A percentile compares a stretch with the other conserved stretches of the same genome.
Conservation (phyloP, 2,888 invertebrate species). For the Lepidocyrtoides sp. region DNA sequence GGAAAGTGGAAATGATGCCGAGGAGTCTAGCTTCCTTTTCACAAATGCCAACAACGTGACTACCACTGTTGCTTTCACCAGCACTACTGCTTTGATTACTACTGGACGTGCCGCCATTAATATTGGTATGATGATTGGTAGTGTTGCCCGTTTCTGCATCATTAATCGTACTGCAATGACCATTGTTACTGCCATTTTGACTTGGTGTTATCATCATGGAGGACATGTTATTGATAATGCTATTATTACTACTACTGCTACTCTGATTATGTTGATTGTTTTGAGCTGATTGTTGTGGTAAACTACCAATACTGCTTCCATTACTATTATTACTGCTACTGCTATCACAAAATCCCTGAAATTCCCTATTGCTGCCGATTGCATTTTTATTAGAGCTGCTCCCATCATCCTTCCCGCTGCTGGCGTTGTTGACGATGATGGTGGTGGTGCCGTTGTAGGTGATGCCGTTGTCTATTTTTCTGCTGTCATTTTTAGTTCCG, state of each 20-base stretch:
- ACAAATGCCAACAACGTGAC: constrained; percentile 83
- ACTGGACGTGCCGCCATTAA: constrained; percentile 14
- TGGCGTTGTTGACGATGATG: neutral
- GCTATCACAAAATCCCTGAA: constrained; percentile 81
- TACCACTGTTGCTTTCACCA: constrained; percentile 20
- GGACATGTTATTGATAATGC: constrained; percentile 10
- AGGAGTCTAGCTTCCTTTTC: constrained; percentile 92
- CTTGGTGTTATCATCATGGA: neutral
- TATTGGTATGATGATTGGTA: constrained; percentile 32
- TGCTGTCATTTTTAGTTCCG: constrained; percentile 22
- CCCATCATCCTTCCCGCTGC: neutral
- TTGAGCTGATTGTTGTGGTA: constrained; percentile 75
- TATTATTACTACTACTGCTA: constrained; percentile 21
- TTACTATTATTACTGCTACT: constrained; percentile 75
- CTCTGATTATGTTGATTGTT: constrained; percentile 77
- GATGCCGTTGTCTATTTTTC: constrained; percentile 14
- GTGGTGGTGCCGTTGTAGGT: neutral
- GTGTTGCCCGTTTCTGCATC: neutral
- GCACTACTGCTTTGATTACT: neutral
- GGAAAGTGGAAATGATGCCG: constrained; percentile 95
- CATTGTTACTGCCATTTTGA: constrained; percentile 22
- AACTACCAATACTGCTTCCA: constrained; percentile 26
- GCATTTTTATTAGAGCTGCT: constrained; percentile 30
- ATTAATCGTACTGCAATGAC: neutral
- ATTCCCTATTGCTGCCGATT: constrained; percentile 60